Evolutionary conservation across 1,140 invertebrate species (phyloP).

Genomic region (Dufourea novaeangliae): DNA sequence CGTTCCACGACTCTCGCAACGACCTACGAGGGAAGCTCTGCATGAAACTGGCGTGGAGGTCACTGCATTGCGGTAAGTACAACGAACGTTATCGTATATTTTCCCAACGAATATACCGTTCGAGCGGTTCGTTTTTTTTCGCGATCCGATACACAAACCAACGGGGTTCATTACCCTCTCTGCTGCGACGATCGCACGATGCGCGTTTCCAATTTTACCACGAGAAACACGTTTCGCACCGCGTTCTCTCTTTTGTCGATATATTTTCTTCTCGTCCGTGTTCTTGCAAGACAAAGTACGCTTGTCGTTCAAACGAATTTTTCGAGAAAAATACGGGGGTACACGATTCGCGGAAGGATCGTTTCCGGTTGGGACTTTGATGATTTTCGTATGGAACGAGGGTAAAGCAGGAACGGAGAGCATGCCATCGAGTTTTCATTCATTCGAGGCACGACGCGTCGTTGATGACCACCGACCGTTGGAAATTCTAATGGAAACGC

Average conservation of each 20-base stretch:
- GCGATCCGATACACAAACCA: slow-evolving; percentile 4
- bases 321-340: neutral
- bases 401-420: slow-evolving; percentile 3
- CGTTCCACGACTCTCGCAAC: slow-evolving; percentile 59
- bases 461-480: accelerated
- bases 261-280: neutral
- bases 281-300: neutral
- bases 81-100: slow-evolving; percentile 9
- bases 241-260: neutral
- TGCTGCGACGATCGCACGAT: slow-evolving; percentile 1
- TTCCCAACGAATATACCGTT: neutral
- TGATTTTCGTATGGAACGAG: slow-evolving; percentile 13
- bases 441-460: neutral
- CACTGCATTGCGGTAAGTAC: slow-evolving; percentile 74
- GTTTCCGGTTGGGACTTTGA: neutral
- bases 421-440: slow-evolving; percentile 21
- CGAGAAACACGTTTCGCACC: neutral
- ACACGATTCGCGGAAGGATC: neutral
- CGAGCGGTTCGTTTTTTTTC: neutral
- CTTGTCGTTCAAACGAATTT: neutral
- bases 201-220: neutral
- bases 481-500: neutral
- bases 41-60: slow-evolving; percentile 65
- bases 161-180: slow-evolving; percentile 51
- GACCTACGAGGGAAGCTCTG: slow-evolving; percentile 64